Percentiles rank a stretch among this genome's conserved stretches.
Conservation (phyloP, 2,888 invertebrate species). For the Pseudococcus longispinus region DNA sequence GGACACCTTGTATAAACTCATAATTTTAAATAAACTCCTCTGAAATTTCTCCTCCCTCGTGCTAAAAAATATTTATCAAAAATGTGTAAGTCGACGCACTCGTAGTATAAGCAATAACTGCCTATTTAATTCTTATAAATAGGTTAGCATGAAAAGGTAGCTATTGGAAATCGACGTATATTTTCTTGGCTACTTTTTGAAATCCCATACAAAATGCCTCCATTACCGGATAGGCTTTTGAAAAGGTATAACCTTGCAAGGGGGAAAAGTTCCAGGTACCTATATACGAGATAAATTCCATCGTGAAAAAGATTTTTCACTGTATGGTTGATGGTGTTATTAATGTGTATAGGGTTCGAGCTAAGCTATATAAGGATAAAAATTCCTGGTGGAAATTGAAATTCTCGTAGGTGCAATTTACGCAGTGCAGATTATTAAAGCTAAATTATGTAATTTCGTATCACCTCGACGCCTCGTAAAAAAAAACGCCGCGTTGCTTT, state of each 20-base stretch:
- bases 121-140: background rate
- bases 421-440: conserved; percentile 1
- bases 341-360: background rate
- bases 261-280: background rate
- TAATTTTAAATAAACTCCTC: background rate
- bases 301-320: conserved; percentile 5
- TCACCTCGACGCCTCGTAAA: background rate
- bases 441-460: conserved; percentile 33
- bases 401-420: conserved; percentile 3
- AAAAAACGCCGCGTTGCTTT: background rate
- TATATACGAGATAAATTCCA: background rate
- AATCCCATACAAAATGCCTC: conserved; percentile 13
- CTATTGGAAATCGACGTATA: background rate
- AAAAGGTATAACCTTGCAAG: background rate
- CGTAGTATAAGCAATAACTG: background rate
- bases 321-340: background rate
- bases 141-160: background rate
- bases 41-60: background rate
- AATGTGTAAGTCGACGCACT: background rate
- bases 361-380: background rate
- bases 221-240: background rate
- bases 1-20: no score
- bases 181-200: background rate
- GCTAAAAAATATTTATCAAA: background rate
- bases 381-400: conserved; percentile 9